A percentile compares a stretch with the other conserved stretches of the same genome.
phyloP scores from a whole-genome alignment of 1,140 invertebrate genomes.

The Drosophila kepulauana region DNA sequence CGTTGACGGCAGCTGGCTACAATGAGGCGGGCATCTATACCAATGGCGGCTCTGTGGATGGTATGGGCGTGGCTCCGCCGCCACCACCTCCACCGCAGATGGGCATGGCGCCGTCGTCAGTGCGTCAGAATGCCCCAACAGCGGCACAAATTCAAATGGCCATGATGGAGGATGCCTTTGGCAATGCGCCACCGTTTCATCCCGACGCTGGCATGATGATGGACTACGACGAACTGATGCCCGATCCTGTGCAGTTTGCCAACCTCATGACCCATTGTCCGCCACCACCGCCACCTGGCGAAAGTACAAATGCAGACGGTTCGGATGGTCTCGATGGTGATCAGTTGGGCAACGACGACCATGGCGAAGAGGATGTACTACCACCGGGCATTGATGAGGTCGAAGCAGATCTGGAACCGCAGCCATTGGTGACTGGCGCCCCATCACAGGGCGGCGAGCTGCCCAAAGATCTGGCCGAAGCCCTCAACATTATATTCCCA shows the following conservation, averaged over 20 bases:
- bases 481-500: slow-evolving; percentile 90
- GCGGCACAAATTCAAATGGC: slow-evolving; percentile 82
- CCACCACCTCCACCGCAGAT: slow-evolving; percentile 51
- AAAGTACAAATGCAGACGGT: slow-evolving; percentile 36
- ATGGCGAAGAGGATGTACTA: slow-evolving; percentile 66
- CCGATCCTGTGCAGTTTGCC: slow-evolving; percentile 83
- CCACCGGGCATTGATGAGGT: slow-evolving; percentile 80
- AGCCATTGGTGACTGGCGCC: slow-evolving; percentile 57
- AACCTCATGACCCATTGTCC: slow-evolving; percentile 78
- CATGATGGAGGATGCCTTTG: slow-evolving; percentile 83
- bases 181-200: slow-evolving; percentile 80
- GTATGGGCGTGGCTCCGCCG: slow-evolving; percentile 41
- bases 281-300: slow-evolving; percentile 73
- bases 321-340: slow-evolving; percentile 18
- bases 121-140: slow-evolving; percentile 68
- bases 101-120: slow-evolving; percentile 17
- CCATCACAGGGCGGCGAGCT: slow-evolving; percentile 78
- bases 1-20: slow-evolving; percentile 21
- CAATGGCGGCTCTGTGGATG: slow-evolving; percentile 47
- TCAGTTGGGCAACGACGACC: slow-evolving; percentile 22
- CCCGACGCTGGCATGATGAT: slow-evolving; percentile 82
- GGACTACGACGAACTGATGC: slow-evolving; percentile 84
- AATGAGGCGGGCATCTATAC: slow-evolving; percentile 39
- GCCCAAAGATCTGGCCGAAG: slow-evolving; percentile 89
- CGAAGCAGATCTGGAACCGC: slow-evolving; percentile 67